Evolutionary conservation across 2,113 vertebrate genomes (phyloP), one percentile per base, ranked within the genome.

Genomic region (Lycaon pictus): DNA sequence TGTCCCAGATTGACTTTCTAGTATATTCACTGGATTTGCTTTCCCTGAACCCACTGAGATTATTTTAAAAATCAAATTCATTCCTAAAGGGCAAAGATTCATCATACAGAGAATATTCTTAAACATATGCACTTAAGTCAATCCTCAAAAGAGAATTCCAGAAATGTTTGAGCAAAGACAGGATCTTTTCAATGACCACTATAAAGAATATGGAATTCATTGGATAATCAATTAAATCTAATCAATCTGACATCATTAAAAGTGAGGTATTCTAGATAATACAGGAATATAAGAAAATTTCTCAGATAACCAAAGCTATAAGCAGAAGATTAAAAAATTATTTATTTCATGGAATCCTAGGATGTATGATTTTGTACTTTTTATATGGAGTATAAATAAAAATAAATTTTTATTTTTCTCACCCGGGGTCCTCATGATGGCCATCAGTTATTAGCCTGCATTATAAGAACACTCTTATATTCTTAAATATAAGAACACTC

Each of bases 61-160:
- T 20, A 15, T 55, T 93, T 86, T 71, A 67, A 87, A 72, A 93
- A 81, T n/a, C 32, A 67, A 93, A 76, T 90, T 79, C n/a, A 85
- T 67, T 88, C 69, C 32, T 88, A 84, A 96, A 79, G 25, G 55
- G 7, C 74, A 69, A 91, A 93, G n/a, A 79, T 51, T 71, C 12
- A 77, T 93, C 35, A 90, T 83, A n/a, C 32, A 88, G 56, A 72
- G 35, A 13, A 67, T 55, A 84, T 77, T 81, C 16, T 67, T 80
- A 72, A 90, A 58, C 35, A 95, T 85, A 15, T 55, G 16, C 22
- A 80, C 77, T 83, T 95, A 80, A 79, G 65, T 27, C 29, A 88
- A 25, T 85, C 29, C 29, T 95, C 63, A 81, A 65, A 95, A 86
- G 72, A 92, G 86, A 82, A 74, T 82, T 81, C 56, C 56, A 89